These are phyloP conservation scores for Papilio helenus DNA, from an alignment of 1,140 invertebrate species.

Conservation along the genomic window DNA sequence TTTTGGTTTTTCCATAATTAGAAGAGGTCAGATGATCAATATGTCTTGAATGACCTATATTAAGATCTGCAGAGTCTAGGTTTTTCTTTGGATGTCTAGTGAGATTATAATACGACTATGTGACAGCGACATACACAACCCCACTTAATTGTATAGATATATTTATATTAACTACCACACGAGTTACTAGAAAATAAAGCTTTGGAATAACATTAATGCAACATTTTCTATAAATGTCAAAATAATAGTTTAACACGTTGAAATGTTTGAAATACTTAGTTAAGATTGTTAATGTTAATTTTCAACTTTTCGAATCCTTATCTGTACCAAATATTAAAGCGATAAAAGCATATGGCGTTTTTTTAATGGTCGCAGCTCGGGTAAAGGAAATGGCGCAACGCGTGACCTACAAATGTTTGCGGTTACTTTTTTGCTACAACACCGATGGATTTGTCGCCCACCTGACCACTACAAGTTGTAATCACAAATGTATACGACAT, in stretches of 20 bases:
- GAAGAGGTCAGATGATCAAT: too few relatives aligned
- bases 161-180: too few relatives aligned
- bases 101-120: too few relatives aligned
- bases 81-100: too few relatives aligned
- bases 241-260: background rate
- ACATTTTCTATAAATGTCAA: conserved; percentile 1
- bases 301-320: conserved; percentile 19
- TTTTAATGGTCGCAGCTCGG: conserved; percentile 1
- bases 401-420: conserved; percentile 16
- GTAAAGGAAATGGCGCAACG: conserved; percentile 33
- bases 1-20: too few relatives aligned
- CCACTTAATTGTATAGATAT: too few relatives aligned
- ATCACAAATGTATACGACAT: conserved; percentile 26
- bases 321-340: conserved; percentile 24
- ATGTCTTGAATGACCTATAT: too few relatives aligned
- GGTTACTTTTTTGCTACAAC: conserved; percentile 20
- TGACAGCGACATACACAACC: too few relatives aligned
- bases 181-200: too few relatives aligned
- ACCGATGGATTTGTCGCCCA: conserved; percentile 2
- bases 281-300: conserved; percentile 5
- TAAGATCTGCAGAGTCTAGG: too few relatives aligned
- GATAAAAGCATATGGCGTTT: conserved; percentile 29
- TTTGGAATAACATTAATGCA: background rate
- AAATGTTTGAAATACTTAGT: conserved; percentile 10
- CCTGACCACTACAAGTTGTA: conserved; percentile 21